A percentile compares a stretch with the other conserved stretches of the same genome.
These are phyloP conservation scores for Microplitis deprimator DNA, from an alignment of 2,888 invertebrate species.

Conservation along the genomic window DNA sequence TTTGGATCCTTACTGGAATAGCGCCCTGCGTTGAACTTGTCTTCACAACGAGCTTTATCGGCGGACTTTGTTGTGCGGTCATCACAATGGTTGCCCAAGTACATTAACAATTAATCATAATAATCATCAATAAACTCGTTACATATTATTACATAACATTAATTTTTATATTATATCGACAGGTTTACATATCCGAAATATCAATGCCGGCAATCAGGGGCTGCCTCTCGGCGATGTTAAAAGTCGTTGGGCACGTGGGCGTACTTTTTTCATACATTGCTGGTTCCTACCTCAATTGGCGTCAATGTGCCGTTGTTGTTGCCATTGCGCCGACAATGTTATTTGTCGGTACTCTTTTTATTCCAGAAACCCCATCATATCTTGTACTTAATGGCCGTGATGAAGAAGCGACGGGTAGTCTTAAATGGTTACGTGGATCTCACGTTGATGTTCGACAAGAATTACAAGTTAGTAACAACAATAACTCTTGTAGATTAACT, in stretches of 20 bases:
- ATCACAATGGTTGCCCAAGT: slow-evolving; percentile 84
- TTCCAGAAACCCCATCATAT: slow-evolving; percentile 92
- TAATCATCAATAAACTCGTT: neutral
- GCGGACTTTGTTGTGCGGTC: slow-evolving; percentile 86
- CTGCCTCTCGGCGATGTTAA: slow-evolving; percentile 87
- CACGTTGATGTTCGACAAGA: slow-evolving; percentile 84
- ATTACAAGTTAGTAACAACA: slow-evolving; percentile 67
- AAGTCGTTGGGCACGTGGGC: slow-evolving; percentile 88
- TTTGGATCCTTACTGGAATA: slow-evolving; percentile 87
- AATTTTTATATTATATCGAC: slow-evolving; percentile 50
- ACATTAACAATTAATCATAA: slow-evolving; percentile 17
- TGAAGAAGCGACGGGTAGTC: slow-evolving; percentile 79
- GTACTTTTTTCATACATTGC: slow-evolving; percentile 87
- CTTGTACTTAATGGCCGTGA: slow-evolving; percentile 84
- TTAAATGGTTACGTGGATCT: slow-evolving; percentile 88
- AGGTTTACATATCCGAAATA: slow-evolving; percentile 93
- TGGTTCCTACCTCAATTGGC: slow-evolving; percentile 88
- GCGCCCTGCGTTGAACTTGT: slow-evolving; percentile 85
- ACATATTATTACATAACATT: slow-evolving; percentile 1
- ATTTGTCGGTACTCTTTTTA: slow-evolving; percentile 82
- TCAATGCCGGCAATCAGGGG: slow-evolving; percentile 90
- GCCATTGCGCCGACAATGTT: slow-evolving; percentile 84
- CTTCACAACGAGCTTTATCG: slow-evolving; percentile 87
- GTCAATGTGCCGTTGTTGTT: slow-evolving; percentile 86
- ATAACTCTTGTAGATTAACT: slow-evolving; percentile 24